Conservation (phyloP, 2,888 invertebrate genomes). For the Electrophaes corylata region DNA sequence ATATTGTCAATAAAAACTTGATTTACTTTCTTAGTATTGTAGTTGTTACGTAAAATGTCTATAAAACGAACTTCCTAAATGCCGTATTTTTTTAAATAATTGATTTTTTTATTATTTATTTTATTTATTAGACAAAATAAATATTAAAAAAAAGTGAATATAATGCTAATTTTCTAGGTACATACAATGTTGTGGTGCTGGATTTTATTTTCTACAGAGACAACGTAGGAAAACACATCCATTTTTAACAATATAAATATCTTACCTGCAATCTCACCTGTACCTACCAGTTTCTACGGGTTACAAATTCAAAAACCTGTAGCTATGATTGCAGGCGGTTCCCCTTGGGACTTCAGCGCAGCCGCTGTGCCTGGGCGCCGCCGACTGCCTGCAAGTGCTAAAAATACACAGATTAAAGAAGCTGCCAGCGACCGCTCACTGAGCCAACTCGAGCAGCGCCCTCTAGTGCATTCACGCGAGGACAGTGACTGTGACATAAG, state of each 20-base stretch:
- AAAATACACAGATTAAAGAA: slow-evolving; percentile 23
- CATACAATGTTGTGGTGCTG: too few relatives aligned
- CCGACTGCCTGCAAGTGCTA: slow-evolving; percentile 6
- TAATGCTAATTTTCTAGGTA: too few relatives aligned
- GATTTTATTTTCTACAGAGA: too few relatives aligned
- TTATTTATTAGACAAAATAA: too few relatives aligned
- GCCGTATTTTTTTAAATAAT: too few relatives aligned
- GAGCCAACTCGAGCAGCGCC: slow-evolving; percentile 10
- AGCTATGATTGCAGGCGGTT: slow-evolving; percentile 13
- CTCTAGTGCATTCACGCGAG: slow-evolving; percentile 2
- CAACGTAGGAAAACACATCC: too few relatives aligned
- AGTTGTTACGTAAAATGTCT: too few relatives aligned
- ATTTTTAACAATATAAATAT: neutral
- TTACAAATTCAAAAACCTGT: slow-evolving; percentile 11
- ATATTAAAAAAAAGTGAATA: too few relatives aligned
- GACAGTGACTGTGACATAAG: neutral
- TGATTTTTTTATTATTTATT: too few relatives aligned
- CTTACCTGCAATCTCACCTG: neutral
- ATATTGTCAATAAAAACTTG: neutral
- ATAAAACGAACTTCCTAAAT: too few relatives aligned
- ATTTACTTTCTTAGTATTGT: too few relatives aligned
- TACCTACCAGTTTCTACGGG: neutral
- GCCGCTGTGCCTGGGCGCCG: neutral
- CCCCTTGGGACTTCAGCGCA: slow-evolving; percentile 5
- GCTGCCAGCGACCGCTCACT: slow-evolving; percentile 2